Conservation (phyloP, 2,113 vertebrate genomes). For the Vidua macroura region DNA sequence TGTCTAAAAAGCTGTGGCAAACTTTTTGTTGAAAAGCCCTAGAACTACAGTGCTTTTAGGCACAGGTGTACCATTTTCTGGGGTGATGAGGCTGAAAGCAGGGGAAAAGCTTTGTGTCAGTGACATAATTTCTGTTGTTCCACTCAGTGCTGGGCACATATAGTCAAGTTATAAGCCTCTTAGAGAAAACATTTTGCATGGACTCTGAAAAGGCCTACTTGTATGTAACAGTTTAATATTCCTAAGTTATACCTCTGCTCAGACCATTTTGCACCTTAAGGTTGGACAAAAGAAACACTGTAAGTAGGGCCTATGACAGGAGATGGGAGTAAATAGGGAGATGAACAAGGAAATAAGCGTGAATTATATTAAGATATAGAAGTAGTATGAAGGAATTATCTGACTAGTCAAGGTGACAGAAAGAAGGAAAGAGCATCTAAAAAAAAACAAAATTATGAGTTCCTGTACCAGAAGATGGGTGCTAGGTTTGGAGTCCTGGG, state of each 20-base stretch:
- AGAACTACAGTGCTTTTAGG: neutral
- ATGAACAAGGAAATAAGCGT: neutral
- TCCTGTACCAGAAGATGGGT: neutral
- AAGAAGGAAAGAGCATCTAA: neutral
- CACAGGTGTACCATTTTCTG: neutral
- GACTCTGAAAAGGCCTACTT: neutral
- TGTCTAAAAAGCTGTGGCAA: slow-evolving; percentile 30
- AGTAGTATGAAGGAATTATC: neutral
- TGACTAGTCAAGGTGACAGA: neutral
- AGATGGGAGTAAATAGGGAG: neutral
- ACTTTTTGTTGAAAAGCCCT: slow-evolving; percentile 23
- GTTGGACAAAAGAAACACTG: neutral
- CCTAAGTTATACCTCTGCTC: neutral
- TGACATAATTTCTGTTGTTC: neutral
- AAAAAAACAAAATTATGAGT: neutral
- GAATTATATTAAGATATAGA: neutral
- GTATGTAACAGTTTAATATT: neutral
- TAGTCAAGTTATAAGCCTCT: neutral
- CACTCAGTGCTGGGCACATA: neutral
- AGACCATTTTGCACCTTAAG: neutral
- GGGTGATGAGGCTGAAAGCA: neutral
- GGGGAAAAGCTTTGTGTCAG: neutral
- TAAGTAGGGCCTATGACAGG: neutral
- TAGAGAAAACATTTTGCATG: neutral
- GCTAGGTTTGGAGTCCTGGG: neutral